A percentile compares a stretch with the other conserved stretches of the same genome.
Evolutionary conservation across 1,140 invertebrate genomes (phyloP).

Genomic region (Bombus pyrosoma): DNA sequence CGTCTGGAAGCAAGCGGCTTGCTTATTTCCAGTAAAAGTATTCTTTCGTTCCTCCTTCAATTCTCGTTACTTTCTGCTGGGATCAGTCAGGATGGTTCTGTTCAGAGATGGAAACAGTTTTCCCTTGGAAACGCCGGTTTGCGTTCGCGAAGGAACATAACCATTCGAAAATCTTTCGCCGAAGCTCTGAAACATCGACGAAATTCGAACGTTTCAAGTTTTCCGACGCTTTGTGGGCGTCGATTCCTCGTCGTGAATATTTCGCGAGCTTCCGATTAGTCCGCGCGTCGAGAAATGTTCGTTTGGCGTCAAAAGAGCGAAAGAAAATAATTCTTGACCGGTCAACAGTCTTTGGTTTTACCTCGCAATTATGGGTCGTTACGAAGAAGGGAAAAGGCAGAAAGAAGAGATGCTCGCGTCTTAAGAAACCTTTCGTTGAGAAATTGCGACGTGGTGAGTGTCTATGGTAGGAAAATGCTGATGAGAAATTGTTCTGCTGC

Average conservation of each 20-base stretch:
- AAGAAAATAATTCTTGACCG: not conserved
- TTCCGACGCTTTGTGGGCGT: slow-evolving; percentile 9
- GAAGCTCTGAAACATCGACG: not conserved
- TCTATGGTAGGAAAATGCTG: not conserved
- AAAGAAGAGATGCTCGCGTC: not conserved
- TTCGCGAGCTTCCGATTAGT: slow-evolving; percentile 34
- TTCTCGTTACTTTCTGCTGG: not conserved
- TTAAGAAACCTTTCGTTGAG: not conserved
- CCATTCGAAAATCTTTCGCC: not conserved
- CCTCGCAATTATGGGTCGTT: not conserved
- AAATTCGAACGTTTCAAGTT: slow-evolving; percentile 12
- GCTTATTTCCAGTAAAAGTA: not conserved
- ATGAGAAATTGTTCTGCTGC: not conserved
- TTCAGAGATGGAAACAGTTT: not conserved
- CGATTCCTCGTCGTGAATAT: slow-evolving; percentile 52
- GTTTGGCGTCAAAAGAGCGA: slow-evolving; percentile 38
- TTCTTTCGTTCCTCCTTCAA: not conserved
- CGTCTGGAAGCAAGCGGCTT: not conserved
- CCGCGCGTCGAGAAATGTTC: not conserved
- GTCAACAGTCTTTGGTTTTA: not conserved
- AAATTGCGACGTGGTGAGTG: not conserved
- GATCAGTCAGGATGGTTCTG: not conserved
- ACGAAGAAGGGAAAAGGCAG: not conserved
- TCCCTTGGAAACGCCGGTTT: too few species aligned
- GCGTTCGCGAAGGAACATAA: not conserved